Evolutionary conservation across 2,888 invertebrate genomes (phyloP).

Genomic region (Antheraea assamensis): DNA sequence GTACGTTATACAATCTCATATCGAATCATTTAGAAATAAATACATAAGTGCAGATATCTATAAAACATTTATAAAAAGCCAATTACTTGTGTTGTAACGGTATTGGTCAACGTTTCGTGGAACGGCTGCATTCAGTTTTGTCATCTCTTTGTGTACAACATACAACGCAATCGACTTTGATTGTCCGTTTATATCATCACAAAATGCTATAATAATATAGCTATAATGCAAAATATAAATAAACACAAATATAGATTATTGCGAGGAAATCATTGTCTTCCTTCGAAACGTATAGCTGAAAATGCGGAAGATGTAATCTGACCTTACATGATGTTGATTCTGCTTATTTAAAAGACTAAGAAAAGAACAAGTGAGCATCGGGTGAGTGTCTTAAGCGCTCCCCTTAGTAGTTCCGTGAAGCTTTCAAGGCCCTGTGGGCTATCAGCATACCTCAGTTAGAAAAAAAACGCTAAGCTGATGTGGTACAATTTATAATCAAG

Average conservation of each 20-base stretch:
- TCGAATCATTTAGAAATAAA: slow-evolving; percentile 5
- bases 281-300: neutral
- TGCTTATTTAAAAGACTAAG: neutral
- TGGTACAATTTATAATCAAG: too few species aligned
- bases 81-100: slow-evolving; percentile 31
- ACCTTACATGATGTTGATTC: neutral
- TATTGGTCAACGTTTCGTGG: slow-evolving; percentile 33
- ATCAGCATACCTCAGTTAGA: too few species aligned
- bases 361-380: too few species aligned
- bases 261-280: neutral
- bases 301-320: neutral
- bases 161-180: slow-evolving; percentile 30
- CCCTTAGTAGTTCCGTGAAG: too few species aligned
- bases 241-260: neutral
- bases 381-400: too few species aligned
- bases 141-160: slow-evolving; percentile 31
- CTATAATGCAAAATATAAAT: too few species aligned
- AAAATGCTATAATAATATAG: slow-evolving; percentile 26
- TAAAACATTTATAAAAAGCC: slow-evolving; percentile 28
- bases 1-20: neutral
- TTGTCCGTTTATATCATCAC: slow-evolving; percentile 29
- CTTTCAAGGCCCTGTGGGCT: too few species aligned
- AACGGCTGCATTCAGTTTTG: slow-evolving; percentile 27
- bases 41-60: slow-evolving; percentile 18
- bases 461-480: too few species aligned